Evolutionary conservation across 2,888 invertebrate species (phyloP), one percentile per base, ranked within the genome.

Genomic region (Ennomos fuscantarius): DNA sequence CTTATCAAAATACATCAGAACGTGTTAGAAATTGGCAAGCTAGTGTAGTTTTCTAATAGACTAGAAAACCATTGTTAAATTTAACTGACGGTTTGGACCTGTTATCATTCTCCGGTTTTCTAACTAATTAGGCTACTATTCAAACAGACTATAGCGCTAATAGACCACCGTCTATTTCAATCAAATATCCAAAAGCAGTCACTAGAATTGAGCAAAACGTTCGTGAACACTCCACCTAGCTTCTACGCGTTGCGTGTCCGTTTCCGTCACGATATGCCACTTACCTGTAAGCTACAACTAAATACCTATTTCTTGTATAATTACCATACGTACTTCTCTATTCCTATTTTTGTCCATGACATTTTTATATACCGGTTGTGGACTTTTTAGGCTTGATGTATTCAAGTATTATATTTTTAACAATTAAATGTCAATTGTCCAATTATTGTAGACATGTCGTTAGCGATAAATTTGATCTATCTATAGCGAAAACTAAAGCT

Each of bases 341-440:
- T 60, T 55, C 59, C 36, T 45, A 48, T 56, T 62, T 63, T 62
- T 60, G 69, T 54, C 72, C 70, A 37, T 72, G 72, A 72, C 70
- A 70, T 72, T 72, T 62, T 65, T 60, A 54, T 37, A 42, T 65
- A 60, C 58, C 66, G 58, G 60, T 55, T 56, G 51, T 32, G 33
- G 15, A 35, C 42, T 54, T 54, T 55, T 44, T 49, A 15, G 50
- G 31, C 11, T 37, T 40, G 11, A 41, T 56, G 43, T 43, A 47
- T 35, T 24, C 45, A 44, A 47, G 48, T 46, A 46, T 37, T 42
- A 35, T 31, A 41, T 13, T 57, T 47, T 51, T 44, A 56, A 66
- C 65, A 66, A 65, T 66, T 45, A 71, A 73, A 73, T 73, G 72
- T 71, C 71, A 71, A 69, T 69, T 65, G 67, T 66, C 60, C 68